Percentiles rank a stretch among this genome's conserved stretches.
These are phyloP conservation scores for Adineta ricciae DNA, from an alignment of 2,888 invertebrate species.

Conservation along the genomic window DNA sequence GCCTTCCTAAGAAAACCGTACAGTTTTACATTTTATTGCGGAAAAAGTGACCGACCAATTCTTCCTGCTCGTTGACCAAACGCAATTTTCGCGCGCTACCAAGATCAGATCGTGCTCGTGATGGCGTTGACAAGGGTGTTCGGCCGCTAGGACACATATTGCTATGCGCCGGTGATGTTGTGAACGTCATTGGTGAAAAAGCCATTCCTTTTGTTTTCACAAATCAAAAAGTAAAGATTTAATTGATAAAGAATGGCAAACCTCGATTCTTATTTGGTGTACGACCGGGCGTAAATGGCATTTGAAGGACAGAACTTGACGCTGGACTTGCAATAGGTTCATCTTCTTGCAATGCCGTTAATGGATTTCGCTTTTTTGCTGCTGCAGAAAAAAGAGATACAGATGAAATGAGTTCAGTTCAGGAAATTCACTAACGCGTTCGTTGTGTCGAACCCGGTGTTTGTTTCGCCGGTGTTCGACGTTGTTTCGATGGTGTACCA, in stretches of 20 bases:
- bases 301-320: background rate
- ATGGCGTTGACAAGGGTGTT: conserved; percentile 6
- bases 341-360: conserved; percentile 18
- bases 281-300: background rate
- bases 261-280: background rate
- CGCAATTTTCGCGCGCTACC: background rate
- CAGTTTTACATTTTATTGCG: background rate
- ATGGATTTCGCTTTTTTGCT: background rate
- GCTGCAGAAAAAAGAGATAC: background rate
- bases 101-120: background rate
- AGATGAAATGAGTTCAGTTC: background rate
- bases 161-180: background rate
- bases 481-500: background rate
- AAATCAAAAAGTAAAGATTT: background rate
- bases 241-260: background rate
- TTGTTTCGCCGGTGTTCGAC: background rate
- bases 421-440: background rate
- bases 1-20: background rate
- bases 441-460: background rate
- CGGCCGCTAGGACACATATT: background rate
- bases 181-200: background rate
- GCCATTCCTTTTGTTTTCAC: background rate
- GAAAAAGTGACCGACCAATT: background rate
- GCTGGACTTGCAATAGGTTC: background rate
- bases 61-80: background rate